Conservation (phyloP, 2,797 vertebrate genomes). For the Rhinophrynus dorsalis region DNA sequence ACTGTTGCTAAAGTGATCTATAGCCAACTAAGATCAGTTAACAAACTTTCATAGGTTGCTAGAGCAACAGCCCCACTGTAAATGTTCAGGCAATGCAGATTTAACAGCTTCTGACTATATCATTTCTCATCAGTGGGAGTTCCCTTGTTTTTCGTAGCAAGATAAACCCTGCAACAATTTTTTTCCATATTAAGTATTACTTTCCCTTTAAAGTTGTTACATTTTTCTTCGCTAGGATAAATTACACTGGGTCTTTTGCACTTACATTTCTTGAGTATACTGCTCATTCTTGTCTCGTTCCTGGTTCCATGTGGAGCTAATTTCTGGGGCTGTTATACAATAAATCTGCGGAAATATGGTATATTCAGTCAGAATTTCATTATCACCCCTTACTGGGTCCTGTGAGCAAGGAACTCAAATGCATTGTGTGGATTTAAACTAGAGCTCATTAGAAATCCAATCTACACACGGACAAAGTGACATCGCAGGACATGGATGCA, state of each 20-base stretch:
- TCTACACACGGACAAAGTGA: neutral
- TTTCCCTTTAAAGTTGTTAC: no score
- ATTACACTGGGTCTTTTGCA: neutral
- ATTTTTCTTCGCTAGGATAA: neutral
- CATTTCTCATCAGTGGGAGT: no score
- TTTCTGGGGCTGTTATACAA: slow-evolving; percentile 73
- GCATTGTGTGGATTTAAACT: neutral
- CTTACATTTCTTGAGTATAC: slow-evolving; percentile 77
- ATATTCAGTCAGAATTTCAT: neutral
- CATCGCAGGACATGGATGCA: neutral
- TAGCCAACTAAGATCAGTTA: no score
- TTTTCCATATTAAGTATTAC: no score
- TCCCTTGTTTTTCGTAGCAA: no score
- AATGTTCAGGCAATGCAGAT: no score
- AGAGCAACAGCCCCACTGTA: no score
- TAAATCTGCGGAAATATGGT: slow-evolving; percentile 65
- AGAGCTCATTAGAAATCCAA: neutral
- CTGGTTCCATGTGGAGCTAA: slow-evolving; percentile 73
- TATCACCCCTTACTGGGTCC: neutral
- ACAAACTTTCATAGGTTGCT: no score
- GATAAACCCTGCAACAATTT: no score
- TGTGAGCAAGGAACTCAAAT: neutral
- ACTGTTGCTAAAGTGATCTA: no score
- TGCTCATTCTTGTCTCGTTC: slow-evolving; percentile 63
- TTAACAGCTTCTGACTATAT: no score